These are phyloP conservation scores for Cardinalis cardinalis DNA, from an alignment of 2,113 vertebrate species.

Conservation along the genomic window DNA sequence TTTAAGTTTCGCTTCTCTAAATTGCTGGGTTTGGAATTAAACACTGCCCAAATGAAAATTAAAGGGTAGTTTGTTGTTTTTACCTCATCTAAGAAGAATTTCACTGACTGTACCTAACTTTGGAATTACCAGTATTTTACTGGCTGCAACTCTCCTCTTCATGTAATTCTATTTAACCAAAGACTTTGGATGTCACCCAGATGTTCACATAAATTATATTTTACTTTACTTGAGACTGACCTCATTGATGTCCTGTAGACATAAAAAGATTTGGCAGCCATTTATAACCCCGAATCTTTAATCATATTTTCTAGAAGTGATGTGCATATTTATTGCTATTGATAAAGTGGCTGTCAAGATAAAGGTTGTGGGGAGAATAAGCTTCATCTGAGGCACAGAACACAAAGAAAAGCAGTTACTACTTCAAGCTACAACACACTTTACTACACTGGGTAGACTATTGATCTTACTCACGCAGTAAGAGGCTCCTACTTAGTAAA, in stretches of 20 bases:
- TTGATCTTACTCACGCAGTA: neutral
- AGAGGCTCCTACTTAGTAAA: neutral
- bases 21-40: neutral
- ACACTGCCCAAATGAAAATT: neutral
- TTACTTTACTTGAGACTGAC: neutral
- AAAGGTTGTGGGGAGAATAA: neutral
- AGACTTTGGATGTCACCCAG: neutral
- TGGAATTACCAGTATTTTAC: neutral
- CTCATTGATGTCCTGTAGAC: neutral
- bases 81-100: conserved; percentile 27
- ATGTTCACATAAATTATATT: neutral
- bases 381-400: neutral
- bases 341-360: neutral
- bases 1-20: neutral
- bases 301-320: neutral
- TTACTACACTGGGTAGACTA: neutral
- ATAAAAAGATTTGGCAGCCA: neutral
- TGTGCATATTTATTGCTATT: neutral
- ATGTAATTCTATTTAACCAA: neutral
- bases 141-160: neutral
- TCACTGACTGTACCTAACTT: neutral
- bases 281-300: neutral
- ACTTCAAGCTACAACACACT: neutral
- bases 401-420: neutral
- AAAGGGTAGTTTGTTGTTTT: neutral